These are phyloP conservation scores for Balanococcus diminutus DNA, from an alignment of 2,888 invertebrate genomes.

Conservation along the genomic window DNA sequence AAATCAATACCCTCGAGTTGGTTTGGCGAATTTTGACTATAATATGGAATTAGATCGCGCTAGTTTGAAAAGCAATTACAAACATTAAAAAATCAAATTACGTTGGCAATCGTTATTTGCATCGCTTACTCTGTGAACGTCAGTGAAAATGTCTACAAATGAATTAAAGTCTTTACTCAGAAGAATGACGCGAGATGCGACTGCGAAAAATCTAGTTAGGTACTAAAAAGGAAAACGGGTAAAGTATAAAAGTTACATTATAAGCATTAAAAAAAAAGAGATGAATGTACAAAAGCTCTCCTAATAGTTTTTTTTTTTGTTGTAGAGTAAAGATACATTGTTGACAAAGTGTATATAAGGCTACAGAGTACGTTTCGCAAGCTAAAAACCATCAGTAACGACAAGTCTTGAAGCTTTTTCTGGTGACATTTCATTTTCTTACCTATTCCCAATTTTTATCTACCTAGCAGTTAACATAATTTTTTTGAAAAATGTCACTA, in stretches of 20 bases:
- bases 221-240: not conserved
- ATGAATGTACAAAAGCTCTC: not conserved
- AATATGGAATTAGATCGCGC: too few relatives aligned
- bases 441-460: slow-evolving; percentile 5
- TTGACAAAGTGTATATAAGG: not conserved
- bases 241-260: not conserved
- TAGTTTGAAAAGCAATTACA: not conserved
- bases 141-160: not conserved
- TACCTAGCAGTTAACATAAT: not conserved
- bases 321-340: not conserved
- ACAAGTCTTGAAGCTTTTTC: not conserved
- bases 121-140: not conserved
- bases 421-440: slow-evolving; percentile 1
- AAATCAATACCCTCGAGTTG: too few relatives aligned
- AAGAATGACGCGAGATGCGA: not conserved
- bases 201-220: not conserved
- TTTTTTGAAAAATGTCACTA: not conserved
- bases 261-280: not conserved
- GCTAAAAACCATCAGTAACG: slow-evolving; percentile 1
- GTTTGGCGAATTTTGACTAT: too few relatives aligned
- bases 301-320: not conserved
- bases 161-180: not conserved
- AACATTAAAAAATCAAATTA: not conserved
- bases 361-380: not conserved
- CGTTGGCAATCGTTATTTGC: not conserved